Percentiles rank a stretch among this genome's conserved stretches.
These are phyloP conservation scores for Hirtodrosophila cameraria DNA, from an alignment of 2,888 invertebrate species.

Conservation along the genomic window DNA sequence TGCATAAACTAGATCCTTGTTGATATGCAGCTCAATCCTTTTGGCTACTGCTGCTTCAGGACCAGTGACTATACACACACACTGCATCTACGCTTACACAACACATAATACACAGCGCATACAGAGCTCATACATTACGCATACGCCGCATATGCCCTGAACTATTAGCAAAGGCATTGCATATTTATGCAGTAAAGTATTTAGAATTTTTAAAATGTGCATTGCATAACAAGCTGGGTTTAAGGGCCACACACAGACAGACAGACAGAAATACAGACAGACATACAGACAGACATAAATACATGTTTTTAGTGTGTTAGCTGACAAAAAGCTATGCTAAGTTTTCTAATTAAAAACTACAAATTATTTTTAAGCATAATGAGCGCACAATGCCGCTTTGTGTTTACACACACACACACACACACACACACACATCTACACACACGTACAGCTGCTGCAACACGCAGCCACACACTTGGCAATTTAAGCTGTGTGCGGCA, in stretches of 20 bases:
- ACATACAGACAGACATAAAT: constrained; percentile 15
- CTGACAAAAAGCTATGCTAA: constrained; percentile 38
- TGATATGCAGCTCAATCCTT: constrained; percentile 23
- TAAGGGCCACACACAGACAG: neutral
- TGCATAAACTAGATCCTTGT: constrained; percentile 15
- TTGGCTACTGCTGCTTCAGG: neutral
- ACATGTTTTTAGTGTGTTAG: neutral
- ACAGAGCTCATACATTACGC: constrained; percentile 55
- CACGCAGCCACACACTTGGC: constrained; percentile 12
- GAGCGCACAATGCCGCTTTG: constrained; percentile 44
- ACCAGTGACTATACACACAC: neutral
- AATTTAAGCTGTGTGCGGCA: constrained; percentile 45
- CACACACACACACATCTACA: constrained; percentile 10
- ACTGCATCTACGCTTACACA: neutral
- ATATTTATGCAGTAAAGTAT: constrained; percentile 61
- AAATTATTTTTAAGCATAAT: constrained; percentile 71
- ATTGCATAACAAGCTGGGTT: constrained; percentile 22
- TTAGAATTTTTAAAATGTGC: constrained; percentile 46
- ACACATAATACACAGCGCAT: constrained; percentile 6
- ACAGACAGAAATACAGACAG: constrained; percentile 7
- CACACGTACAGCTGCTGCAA: neutral
- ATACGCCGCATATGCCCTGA: constrained; percentile 65
- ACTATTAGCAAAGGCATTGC: constrained; percentile 70
- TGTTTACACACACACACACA: constrained; percentile 1
- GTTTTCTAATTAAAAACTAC: constrained; percentile 77